Percentiles rank a stretch among this genome's conserved stretches.
Evolutionary conservation across 2,888 invertebrate genomes (phyloP).

Genomic region (Augochlorella aurata): DNA sequence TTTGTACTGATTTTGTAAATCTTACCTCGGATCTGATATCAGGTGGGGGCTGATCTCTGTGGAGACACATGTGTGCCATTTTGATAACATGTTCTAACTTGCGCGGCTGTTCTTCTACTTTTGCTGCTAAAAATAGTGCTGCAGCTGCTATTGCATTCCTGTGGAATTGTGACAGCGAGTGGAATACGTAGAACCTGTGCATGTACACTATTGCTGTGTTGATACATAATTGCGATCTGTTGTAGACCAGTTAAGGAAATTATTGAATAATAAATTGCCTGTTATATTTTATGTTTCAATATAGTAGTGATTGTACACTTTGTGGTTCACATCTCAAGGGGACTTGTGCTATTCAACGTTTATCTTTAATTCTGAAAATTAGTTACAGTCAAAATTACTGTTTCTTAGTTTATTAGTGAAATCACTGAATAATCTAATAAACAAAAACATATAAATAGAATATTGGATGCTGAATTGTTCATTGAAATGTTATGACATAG

Average conservation of each 20-base stretch:
- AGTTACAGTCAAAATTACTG: neutral
- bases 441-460: neutral
- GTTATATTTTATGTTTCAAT: neutral
- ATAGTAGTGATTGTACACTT: neutral
- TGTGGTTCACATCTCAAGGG: neutral
- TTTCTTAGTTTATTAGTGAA: neutral
- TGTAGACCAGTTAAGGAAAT: constrained; percentile 55
- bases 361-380: neutral
- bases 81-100: constrained; percentile 98
- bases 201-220: constrained; percentile 99
- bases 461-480: neutral
- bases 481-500: neutral
- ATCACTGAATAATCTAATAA: constrained; percentile 8
- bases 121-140: constrained; percentile 97
- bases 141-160: constrained; percentile 97
- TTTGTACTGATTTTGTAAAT: constrained; percentile 3
- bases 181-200: constrained; percentile 99
- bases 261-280: neutral
- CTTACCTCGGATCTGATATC: constrained; percentile 89
- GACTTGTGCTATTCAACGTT: constrained; percentile 2
- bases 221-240: constrained; percentile 96
- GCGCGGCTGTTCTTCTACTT: constrained; percentile 98
- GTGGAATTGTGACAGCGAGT: constrained; percentile 97
- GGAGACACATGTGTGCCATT: constrained; percentile 94
- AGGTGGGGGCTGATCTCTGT: constrained; percentile 86